phyloP scores from a whole-genome alignment of 2,888 invertebrate genomes.

The Psylliodes chrysocephalus region DNA sequence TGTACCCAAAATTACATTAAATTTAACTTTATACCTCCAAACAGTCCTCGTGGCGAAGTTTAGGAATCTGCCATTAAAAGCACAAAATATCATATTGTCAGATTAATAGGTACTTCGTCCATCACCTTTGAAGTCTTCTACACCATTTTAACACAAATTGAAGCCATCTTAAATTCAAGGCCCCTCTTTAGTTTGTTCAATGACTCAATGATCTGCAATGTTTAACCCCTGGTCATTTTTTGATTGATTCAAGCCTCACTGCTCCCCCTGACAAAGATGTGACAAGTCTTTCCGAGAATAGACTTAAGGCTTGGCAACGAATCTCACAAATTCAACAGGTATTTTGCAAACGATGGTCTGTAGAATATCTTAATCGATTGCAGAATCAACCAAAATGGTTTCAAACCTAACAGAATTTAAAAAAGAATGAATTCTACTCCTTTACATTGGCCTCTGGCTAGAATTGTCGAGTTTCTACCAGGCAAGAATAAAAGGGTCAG shows the following conservation, averaged over 20 bases:
- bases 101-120: background rate
- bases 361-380: slow-evolving; percentile 8
- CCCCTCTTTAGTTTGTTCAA: background rate
- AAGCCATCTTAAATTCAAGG: background rate
- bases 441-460: slow-evolving; percentile 4
- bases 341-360: slow-evolving; percentile 12
- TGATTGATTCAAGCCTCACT: background rate
- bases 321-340: slow-evolving; percentile 4
- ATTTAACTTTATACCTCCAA: background rate
- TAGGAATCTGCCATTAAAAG: background rate
- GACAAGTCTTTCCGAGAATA: slow-evolving; percentile 2
- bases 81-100: background rate
- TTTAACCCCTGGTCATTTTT: background rate
- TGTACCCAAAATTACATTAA: background rate
- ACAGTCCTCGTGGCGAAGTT: background rate
- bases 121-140: background rate
- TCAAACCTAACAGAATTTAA: background rate
- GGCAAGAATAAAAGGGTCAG: slow-evolving; percentile 3
- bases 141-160: background rate
- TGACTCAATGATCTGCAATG: background rate
- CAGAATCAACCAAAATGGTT: slow-evolving; percentile 19
- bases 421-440: slow-evolving; percentile 8
- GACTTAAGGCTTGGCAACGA: slow-evolving; percentile 2
- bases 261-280: slow-evolving; percentile 7
- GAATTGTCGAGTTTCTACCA: slow-evolving; percentile 4